A percentile compares a stretch with the other conserved stretches of the same genome.
These are phyloP conservation scores for Leuctra nigra DNA, from an alignment of 2,888 invertebrate species.

Conservation along the genomic window DNA sequence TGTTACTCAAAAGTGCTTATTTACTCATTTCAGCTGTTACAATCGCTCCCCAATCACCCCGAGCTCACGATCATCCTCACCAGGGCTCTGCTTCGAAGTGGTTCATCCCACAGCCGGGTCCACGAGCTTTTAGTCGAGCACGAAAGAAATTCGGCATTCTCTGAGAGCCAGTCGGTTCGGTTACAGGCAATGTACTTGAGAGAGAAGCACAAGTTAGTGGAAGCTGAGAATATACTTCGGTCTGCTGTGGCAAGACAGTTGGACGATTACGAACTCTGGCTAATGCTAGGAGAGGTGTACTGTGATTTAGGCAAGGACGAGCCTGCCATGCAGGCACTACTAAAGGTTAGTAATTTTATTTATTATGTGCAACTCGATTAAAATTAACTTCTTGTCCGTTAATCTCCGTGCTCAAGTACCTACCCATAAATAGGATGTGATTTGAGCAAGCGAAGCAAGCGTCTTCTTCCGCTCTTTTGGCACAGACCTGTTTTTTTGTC, in stretches of 20 bases:
- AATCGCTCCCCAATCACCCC: constrained; percentile 15
- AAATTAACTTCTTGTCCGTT: too few species aligned
- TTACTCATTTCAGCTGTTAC: too few species aligned
- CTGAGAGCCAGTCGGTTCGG: constrained; percentile 36
- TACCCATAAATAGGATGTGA: too few species aligned
- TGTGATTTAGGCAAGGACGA: constrained; percentile 52
- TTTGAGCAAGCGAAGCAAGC: too few species aligned
- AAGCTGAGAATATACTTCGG: constrained; percentile 43
- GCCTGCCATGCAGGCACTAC: constrained; percentile 54
- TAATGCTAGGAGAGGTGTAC: constrained; percentile 54
- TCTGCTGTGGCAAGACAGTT: constrained; percentile 42
- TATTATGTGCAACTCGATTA: too few species aligned
- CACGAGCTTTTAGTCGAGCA: constrained; percentile 36
- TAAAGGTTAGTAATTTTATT: constrained; percentile 44
- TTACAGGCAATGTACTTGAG: constrained; percentile 47
- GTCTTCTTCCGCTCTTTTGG: too few species aligned
- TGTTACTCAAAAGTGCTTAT: too few species aligned
- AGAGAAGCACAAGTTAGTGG: constrained; percentile 45
- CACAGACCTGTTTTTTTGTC: too few species aligned
- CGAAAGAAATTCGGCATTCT: constrained; percentile 26
- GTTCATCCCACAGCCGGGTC: constrained; percentile 38
- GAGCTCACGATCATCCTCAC: constrained; percentile 33
- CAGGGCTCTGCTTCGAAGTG: constrained; percentile 40
- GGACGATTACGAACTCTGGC: constrained; percentile 47
- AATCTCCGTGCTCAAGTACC: too few species aligned